Conservation (phyloP, 2,113 vertebrate species). For the Centropus bengalensis region DNA sequence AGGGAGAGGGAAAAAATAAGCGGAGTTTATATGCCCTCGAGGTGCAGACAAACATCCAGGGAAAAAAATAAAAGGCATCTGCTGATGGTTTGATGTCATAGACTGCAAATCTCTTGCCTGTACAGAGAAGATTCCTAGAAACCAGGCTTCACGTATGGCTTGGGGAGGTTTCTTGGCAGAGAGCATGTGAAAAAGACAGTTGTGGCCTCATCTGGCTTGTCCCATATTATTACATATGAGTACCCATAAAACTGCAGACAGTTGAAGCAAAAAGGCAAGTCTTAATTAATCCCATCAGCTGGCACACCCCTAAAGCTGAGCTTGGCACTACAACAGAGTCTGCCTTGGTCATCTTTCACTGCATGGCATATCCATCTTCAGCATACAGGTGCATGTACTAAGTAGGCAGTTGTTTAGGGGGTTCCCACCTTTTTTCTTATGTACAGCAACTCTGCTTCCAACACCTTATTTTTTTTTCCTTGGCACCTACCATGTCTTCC, state of each 20-base stretch:
- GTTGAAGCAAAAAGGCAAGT: background rate
- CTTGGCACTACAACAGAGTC: background rate
- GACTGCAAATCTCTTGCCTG: background rate
- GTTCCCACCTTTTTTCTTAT: background rate
- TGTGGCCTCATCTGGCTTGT: background rate
- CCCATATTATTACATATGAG: background rate
- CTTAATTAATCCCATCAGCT: background rate
- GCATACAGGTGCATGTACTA: background rate
- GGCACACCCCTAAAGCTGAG: background rate
- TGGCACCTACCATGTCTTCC: background rate
- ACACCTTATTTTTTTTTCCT: background rate
- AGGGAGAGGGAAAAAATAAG: background rate
- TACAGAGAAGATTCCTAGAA: background rate
- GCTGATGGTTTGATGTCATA: background rate
- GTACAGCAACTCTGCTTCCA: background rate
- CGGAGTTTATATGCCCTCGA: background rate
- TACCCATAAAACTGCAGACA: background rate
- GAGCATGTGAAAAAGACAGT: background rate
- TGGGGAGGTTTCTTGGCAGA: background rate
- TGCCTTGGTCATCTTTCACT: background rate
- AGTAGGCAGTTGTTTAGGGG: background rate
- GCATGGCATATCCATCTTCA: background rate
- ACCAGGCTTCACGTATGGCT: background rate
- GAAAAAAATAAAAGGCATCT: background rate
- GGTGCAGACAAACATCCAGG: background rate